These are phyloP conservation scores for Sebastes iracundus DNA, from an alignment of 2,797 vertebrate genomes.

Conservation along the genomic window DNA sequence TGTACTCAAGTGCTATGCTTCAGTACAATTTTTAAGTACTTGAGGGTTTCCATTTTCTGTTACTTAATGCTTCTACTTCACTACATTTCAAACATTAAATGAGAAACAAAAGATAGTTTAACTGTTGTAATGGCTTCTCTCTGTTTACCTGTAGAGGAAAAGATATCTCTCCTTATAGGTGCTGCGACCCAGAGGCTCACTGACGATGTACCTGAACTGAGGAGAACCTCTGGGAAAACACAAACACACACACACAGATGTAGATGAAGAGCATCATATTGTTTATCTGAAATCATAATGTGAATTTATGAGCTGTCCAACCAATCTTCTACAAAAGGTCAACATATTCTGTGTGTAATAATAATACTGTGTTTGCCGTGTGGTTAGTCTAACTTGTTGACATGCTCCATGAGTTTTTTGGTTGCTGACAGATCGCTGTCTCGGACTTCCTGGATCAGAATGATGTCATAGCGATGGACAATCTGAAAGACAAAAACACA, in stretches of 20 bases:
- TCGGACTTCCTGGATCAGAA: conserved; percentile 92
- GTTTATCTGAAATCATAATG: not conserved
- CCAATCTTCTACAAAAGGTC: not conserved
- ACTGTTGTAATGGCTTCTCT: not conserved
- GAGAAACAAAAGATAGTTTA: not conserved
- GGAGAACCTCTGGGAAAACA: conserved; percentile 59
- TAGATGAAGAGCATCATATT: not conserved
- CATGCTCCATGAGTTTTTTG: conserved; percentile 82
- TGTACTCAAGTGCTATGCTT: not conserved
- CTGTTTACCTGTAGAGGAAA: conserved; percentile 90
- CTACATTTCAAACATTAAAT: not conserved
- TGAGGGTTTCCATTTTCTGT: not conserved
- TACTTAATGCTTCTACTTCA: not conserved
- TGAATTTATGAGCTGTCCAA: not conserved
- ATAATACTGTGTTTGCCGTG: not conserved
- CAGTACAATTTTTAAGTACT: too few species aligned
- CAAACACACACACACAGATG: not conserved
- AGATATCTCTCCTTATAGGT: conserved; percentile 93
- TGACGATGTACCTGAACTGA: conserved; percentile 80
- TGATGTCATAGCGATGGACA: conserved; percentile 87
- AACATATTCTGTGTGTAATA: not conserved
- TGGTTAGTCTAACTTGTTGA: conserved; percentile 85
- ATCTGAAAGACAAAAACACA: conserved; percentile 77
- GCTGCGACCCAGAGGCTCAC: conserved; percentile 87
- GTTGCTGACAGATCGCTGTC: conserved; percentile 89